Percentiles rank a stretch among this genome's conserved stretches.
These are phyloP conservation scores for Vanessa atalanta DNA, from an alignment of 1,140 invertebrate genomes.

Conservation along the genomic window DNA sequence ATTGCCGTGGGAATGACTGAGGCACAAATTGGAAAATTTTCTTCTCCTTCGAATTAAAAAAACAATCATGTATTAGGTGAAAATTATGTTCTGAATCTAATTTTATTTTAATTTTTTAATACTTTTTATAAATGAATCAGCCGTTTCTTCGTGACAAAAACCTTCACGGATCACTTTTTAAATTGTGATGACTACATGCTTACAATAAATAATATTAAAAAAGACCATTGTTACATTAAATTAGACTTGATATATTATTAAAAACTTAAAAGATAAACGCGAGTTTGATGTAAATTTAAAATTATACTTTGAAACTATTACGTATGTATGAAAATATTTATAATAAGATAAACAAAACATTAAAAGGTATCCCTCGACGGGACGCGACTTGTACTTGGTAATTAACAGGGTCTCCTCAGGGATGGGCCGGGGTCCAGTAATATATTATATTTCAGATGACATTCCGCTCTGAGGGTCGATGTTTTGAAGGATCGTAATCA, in stretches of 20 bases:
- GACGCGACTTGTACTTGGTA: slow-evolving; percentile 70
- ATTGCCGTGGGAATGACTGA: slow-evolving; percentile 8
- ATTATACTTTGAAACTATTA: not conserved
- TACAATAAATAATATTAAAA: no score
- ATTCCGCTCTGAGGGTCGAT: slow-evolving; percentile 52
- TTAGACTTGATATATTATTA: no score
- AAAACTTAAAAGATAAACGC: not conserved
- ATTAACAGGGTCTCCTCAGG: slow-evolving; percentile 73
- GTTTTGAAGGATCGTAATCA: slow-evolving; percentile 70
- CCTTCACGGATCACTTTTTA: no score
- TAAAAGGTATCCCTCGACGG: slow-evolving; percentile 62
- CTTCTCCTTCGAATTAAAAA: not conserved
- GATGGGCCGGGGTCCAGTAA: slow-evolving; percentile 62
- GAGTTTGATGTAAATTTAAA: not conserved
- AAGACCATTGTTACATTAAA: no score
- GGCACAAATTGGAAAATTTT: not conserved
- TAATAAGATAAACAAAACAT: slow-evolving; percentile 67
- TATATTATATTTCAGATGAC: slow-evolving; percentile 78
- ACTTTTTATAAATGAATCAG: no score
- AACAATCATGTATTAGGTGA: no score
- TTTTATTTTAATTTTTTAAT: no score
- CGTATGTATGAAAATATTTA: slow-evolving; percentile 29
- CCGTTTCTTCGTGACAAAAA: no score
- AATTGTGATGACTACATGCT: no score
- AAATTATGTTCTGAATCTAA: no score